phyloP scores from a whole-genome alignment of 2,797 vertebrate genomes.

The Manis crassicaudata region DNA sequence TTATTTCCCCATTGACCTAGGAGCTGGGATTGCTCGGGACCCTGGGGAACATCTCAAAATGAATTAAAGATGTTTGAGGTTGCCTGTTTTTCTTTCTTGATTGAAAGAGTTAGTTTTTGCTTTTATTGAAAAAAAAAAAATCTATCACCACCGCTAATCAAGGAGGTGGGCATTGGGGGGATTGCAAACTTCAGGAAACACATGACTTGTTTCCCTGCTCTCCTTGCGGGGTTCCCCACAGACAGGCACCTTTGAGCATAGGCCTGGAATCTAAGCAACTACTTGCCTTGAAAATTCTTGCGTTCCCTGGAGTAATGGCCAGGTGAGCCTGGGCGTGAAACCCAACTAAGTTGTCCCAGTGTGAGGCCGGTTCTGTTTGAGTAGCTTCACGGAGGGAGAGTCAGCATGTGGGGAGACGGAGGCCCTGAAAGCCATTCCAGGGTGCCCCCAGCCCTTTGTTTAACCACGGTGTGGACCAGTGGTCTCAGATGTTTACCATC shows the following conservation, averaged over 20 bases:
- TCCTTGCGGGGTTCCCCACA: accelerated
- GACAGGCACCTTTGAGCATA: background rate
- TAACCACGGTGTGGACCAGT: constrained; percentile 51
- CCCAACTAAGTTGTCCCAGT: background rate
- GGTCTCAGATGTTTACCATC: constrained; percentile 57
- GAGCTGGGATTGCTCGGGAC: constrained; percentile 41
- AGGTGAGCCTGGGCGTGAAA: constrained; percentile 17
- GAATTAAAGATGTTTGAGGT: constrained; percentile 47
- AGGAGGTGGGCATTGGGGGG: background rate
- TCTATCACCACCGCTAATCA: background rate
- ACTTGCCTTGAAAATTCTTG: background rate
- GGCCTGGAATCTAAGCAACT: background rate
- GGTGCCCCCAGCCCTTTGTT: constrained; percentile 43
- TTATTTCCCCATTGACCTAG: constrained; percentile 55
- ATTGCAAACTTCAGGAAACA: background rate
- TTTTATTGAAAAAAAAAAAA: background rate
- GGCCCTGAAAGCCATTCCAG: background rate
- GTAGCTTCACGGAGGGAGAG: background rate
- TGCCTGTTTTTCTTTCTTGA: background rate
- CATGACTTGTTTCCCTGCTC: background rate
- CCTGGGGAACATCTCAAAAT: constrained; percentile 28
- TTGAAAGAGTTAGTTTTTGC: constrained; percentile 29
- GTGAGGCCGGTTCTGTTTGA: background rate
- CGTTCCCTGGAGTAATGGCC: constrained; percentile 5
- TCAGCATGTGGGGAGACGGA: background rate